phyloP scores from a whole-genome alignment of 2,113 vertebrate genomes.

The Beaufortia kweichowensis region DNA sequence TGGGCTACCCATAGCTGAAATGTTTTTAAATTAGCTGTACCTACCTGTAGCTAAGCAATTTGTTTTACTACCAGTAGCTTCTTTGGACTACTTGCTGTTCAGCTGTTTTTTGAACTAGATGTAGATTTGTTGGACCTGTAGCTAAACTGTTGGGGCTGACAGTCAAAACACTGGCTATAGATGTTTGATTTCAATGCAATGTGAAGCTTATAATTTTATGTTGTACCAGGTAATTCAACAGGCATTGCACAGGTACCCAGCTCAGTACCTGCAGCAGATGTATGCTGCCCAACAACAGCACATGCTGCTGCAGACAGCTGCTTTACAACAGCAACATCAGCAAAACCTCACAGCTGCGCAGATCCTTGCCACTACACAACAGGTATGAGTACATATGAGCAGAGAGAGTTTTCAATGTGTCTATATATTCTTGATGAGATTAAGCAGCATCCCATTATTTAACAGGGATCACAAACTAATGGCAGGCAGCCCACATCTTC shows the following conservation, averaged over 20 bases:
- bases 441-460: background rate
- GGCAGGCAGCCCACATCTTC: slow-evolving; percentile 83
- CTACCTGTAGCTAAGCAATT: no score
- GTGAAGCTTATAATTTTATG: background rate
- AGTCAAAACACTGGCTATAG: background rate
- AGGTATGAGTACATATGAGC: slow-evolving; percentile 70
- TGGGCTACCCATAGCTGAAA: no score
- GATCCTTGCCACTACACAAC: slow-evolving; percentile 84
- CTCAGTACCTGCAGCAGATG: slow-evolving; percentile 96
- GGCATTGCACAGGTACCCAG: slow-evolving; percentile 88
- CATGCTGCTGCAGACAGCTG: slow-evolving; percentile 90
- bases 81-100: no score
- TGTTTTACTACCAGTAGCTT: no score
- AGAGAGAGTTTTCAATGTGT: background rate
- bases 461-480: slow-evolving; percentile 82
- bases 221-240: slow-evolving; percentile 87
- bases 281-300: slow-evolving; percentile 95
- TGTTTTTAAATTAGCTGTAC: no score
- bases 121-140: no score
- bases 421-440: background rate
- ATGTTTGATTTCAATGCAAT: background rate
- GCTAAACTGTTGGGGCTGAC: background rate
- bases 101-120: no score
- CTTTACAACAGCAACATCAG: slow-evolving; percentile 84
- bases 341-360: slow-evolving; percentile 80